A percentile compares a stretch with the other conserved stretches of the same genome.
phyloP scores from a whole-genome alignment of 1,140 invertebrate species.

The Oreohelix idahoensis region DNA sequence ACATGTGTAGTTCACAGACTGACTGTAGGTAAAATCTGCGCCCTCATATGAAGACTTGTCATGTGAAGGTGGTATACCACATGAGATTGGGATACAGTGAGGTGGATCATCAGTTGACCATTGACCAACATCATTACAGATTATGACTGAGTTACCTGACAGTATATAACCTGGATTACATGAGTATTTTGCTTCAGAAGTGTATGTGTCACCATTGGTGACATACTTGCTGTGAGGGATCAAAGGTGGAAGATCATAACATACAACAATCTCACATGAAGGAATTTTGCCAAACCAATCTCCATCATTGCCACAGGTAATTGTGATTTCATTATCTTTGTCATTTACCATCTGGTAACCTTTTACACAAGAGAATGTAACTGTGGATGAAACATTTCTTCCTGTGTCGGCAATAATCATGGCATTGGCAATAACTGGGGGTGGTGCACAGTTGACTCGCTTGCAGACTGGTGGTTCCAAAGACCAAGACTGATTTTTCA shows the following conservation, averaged over 20 bases:
- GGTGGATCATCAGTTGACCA: constrained; percentile 32
- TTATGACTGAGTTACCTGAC: not conserved
- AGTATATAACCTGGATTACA: constrained; percentile 44
- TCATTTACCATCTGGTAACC: constrained; percentile 50
- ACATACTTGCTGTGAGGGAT: constrained; percentile 28
- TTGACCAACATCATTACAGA: constrained; percentile 14
- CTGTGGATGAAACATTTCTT: constrained; percentile 21
- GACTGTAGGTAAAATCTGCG: constrained; percentile 23
- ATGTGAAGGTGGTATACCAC: constrained; percentile 32
- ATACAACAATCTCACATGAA: constrained; percentile 28
- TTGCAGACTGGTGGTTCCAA: constrained; percentile 49
- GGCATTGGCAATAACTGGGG: constrained; percentile 20
- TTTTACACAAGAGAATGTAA: constrained; percentile 35
- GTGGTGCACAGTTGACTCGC: constrained; percentile 49
- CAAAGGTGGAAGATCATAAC: not conserved
- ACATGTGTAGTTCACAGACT: constrained; percentile 38
- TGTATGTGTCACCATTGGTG: constrained; percentile 23
- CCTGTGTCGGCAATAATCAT: constrained; percentile 29
- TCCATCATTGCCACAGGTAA: constrained; percentile 52
- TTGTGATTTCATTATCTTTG: constrained; percentile 4
- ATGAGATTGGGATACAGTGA: constrained; percentile 18
- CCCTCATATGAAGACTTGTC: constrained; percentile 10
- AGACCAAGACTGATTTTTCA: constrained; percentile 54
- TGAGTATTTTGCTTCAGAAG: constrained; percentile 43
- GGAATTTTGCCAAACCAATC: constrained; percentile 43